phyloP scores from a whole-genome alignment of 2,888 invertebrate species.

The Rhingia campestris region DNA sequence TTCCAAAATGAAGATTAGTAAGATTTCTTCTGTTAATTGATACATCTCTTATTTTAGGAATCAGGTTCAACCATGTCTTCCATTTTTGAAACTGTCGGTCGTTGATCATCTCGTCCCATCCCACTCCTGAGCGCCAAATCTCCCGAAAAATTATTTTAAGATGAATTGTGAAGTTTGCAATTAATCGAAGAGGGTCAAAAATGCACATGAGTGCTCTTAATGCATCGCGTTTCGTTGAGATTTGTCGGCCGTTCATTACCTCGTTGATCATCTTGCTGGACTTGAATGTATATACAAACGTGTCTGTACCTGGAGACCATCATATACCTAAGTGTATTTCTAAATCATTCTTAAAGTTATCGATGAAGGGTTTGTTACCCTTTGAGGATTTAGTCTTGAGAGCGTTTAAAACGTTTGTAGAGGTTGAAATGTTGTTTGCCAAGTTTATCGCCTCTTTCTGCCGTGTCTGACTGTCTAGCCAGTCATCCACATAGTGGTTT shows the following conservation, averaged over 20 bases:
- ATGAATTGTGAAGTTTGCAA: slow-evolving; percentile 74
- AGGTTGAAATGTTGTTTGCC: slow-evolving; percentile 74
- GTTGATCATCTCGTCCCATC: neutral
- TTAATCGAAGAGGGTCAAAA: slow-evolving; percentile 77
- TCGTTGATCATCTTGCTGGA: slow-evolving; percentile 23
- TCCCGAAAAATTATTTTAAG: slow-evolving; percentile 30
- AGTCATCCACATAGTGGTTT: too few relatives aligned
- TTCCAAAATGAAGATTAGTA: too few relatives aligned
- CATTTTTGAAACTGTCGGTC: slow-evolving; percentile 6
- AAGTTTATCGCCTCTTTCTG: slow-evolving; percentile 51
- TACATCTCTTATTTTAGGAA: too few relatives aligned
- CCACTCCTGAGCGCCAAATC: slow-evolving; percentile 8
- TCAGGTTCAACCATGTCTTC: slow-evolving; percentile 22
- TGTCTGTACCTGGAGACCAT: too few relatives aligned
- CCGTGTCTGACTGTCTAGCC: slow-evolving; percentile 45
- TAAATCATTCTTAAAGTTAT: too few relatives aligned
- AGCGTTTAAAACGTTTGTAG: neutral
- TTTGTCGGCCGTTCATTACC: slow-evolving; percentile 24
- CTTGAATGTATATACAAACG: slow-evolving; percentile 46
- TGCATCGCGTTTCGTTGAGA: slow-evolving; percentile 75
- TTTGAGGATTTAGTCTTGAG: neutral
- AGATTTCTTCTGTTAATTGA: too few relatives aligned
- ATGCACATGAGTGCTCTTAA: slow-evolving; percentile 76
- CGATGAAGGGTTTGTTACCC: too few relatives aligned
- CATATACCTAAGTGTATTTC: too few relatives aligned